Evolutionary conservation across 2,797 vertebrate species (phyloP).

Genomic region (Loris lydekkerianus): DNA sequence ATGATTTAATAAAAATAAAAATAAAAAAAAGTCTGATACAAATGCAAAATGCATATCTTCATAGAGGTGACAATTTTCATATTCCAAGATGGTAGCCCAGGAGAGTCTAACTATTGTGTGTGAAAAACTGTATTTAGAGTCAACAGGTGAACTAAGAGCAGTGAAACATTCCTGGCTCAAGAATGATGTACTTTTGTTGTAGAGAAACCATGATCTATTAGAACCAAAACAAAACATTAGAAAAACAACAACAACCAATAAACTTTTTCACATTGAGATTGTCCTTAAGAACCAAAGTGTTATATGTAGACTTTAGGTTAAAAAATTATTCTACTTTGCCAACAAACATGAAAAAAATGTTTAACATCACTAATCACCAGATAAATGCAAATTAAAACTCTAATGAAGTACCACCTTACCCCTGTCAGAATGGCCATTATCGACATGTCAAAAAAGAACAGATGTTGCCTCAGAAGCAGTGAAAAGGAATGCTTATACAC

Average conservation of each 20-base stretch:
- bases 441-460: neutral
- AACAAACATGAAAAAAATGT: neutral
- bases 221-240: neutral
- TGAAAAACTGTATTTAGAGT: constrained; percentile 42
- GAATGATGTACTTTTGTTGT: neutral
- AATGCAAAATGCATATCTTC: neutral
- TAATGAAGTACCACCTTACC: neutral
- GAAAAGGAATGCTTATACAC: too few species aligned
- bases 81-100: constrained; percentile 40
- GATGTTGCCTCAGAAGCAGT: too few species aligned
- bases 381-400: neutral
- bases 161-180: neutral
- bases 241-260: neutral
- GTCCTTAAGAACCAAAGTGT: constrained; percentile 25
- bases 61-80: neutral
- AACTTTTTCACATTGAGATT: constrained; percentile 13
- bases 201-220: neutral
- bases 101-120: neutral
- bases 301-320: neutral
- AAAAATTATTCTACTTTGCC: neutral
- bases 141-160: constrained; percentile 3
- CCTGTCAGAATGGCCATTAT: neutral
- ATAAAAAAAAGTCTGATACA: neutral
- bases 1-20: too few species aligned
- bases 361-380: neutral